phyloP scores from a whole-genome alignment of 2,888 invertebrate genomes.

The Limnephilus marmoratus region DNA sequence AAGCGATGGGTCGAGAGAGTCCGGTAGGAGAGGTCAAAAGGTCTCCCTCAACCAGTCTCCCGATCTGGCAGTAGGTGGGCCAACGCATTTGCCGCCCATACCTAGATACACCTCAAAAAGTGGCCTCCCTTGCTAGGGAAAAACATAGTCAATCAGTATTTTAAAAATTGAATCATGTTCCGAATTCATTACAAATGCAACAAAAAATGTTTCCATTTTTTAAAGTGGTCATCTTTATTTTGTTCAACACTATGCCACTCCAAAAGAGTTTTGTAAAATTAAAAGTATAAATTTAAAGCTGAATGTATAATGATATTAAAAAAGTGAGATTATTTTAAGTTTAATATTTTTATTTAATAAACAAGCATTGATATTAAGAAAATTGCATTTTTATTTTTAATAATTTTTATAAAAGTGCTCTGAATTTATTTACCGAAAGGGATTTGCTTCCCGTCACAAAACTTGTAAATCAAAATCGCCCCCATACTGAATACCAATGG shows the following conservation, averaged over 20 bases:
- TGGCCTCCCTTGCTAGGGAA: background rate
- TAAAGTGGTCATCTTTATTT: no score
- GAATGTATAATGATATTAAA: constrained; percentile 7
- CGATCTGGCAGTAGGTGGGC: no score
- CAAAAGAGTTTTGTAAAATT: background rate
- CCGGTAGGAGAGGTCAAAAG: no score
- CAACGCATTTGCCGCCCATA: no score
- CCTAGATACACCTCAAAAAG: no score
- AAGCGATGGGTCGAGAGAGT: no score
- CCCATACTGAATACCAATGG: no score
- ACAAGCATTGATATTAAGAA: background rate
- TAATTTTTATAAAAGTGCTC: background rate
- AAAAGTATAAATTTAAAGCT: background rate
- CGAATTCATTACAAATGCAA: background rate
- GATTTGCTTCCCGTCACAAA: no score
- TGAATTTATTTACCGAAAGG: no score
- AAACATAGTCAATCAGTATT: background rate
- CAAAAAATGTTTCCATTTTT: background rate
- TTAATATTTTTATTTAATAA: background rate
- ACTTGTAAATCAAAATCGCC: no score
- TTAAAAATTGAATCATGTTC: no score
- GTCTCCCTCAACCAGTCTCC: no score
- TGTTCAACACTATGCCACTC: background rate
- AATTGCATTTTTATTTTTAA: background rate
- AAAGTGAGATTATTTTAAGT: constrained; percentile 16